Evolutionary conservation across 1,140 invertebrate genomes (phyloP), one percentile per base, ranked within the genome.

Genomic region (Zaprionus capensis): DNA sequence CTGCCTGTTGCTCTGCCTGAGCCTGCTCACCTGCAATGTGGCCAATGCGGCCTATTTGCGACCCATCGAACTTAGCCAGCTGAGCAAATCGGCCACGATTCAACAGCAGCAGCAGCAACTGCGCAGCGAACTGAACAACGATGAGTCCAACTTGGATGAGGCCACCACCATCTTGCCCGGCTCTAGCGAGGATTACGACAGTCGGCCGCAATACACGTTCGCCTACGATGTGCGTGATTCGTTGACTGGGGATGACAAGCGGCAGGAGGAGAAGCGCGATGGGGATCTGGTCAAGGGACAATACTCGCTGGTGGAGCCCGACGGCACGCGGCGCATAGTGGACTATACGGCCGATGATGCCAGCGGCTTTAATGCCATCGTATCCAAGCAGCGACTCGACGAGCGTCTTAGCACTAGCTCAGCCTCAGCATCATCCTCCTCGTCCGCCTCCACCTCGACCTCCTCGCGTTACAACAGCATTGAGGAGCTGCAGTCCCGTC

Each of bases 291-390:
- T 94, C 12, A 93, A 93, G 57, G 94, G 94, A 4, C 93, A 94
- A 72, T 94, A 94, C 82, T 94, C 93, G n/a, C 91, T 94, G 4
- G 78, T 94, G 24, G 94, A 95, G 71, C 94, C 95, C 24, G 94
- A 95, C 80, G 94, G 95, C 68, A 94, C 93, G 5, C 85, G 93
- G 7, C 83, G 94, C 28, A 93, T 93, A 49, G 94, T 94, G 20
- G 94, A 94, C 57, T 95, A 94, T 80, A 94, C 93, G 26, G 94
- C 93, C 36, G 94, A 94, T 78, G 91, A 94, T 59, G 80, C 94
- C 3, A 93, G 94, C 62, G 94, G 94, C 74, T 94, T 94, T 80
- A 94, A 94, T 92, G 94, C 94, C 36, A 93, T 94, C 4, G 94
- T 94, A 0, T 94, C 94, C 67, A 94, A 94, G 69, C 93, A 94